Base-by-base conservation (phyloP, 1,140 invertebrate species). In the Olivierus martensii region DNA sequence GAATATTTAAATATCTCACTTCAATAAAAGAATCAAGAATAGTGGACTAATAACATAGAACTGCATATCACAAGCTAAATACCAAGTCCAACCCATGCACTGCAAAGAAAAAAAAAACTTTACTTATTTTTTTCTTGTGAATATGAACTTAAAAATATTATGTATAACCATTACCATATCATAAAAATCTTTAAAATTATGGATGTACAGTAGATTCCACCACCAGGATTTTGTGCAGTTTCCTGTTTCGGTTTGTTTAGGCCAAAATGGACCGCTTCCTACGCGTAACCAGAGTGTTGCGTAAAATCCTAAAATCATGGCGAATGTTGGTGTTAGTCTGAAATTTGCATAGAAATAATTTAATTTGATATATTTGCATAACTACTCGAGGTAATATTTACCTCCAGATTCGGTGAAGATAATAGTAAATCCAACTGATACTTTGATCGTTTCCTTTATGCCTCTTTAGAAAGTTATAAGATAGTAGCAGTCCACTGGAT, bases 21-120 rank as follows among this genome's bases (percentile, higher is more conserved):
- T 46, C 17, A 14, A 15, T 2, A 71, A 41, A n/a, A 63, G 57
- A 62, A 79, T 82, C 47, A 87, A 75, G 56, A 91, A 74, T 17
- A 86, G 67, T 0, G 85, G 81, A 19, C 83, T 80, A 2, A 84
- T 63, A 6, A 79, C 61, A 61, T 80, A 87, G 61, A 82, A 83
- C 67, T 87, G 84, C 75, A 84, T 85, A 63, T 89, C 86, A 53
- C 78, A 78, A 12, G 84, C 78, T 41, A 89, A 61, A 60, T 85
- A 88, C 86, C 86, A 89, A 17, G 80, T 79, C 80, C 83, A 86
- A 3, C 76, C 77, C 67, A 85, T 72, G 59, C 86, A 88, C 84
- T 88, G 47, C 21, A 45, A 28, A 6, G 28, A n/a, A n/a, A n/a
- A 28, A 28, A 6, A 28, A 6, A 28, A 9, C 28, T 6, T 28